Evolutionary conservation across 2,113 vertebrate species (phyloP).

Genomic region (Oenanthe melanoleuca): DNA sequence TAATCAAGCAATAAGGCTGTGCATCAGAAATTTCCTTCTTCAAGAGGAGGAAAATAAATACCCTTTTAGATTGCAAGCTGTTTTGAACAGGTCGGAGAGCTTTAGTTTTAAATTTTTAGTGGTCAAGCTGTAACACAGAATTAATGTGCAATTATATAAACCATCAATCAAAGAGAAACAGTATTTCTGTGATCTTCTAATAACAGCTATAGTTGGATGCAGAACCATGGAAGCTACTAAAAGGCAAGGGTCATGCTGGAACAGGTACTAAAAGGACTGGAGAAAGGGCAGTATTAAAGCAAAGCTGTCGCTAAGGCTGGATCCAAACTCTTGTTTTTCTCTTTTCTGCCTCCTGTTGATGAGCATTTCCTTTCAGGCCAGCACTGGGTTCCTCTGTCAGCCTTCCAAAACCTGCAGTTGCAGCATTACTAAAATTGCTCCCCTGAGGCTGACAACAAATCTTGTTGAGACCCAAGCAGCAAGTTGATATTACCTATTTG

Average conservation of each 20-base stretch:
- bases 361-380: neutral
- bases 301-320: neutral
- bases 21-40: neutral
- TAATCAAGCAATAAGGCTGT: neutral
- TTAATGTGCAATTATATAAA: neutral
- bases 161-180: neutral
- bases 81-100: neutral
- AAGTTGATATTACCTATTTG: constrained; percentile 7
- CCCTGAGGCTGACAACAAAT: neutral
- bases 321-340: neutral
- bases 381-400: neutral
- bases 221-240: neutral
- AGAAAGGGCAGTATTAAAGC: neutral
- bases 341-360: neutral
- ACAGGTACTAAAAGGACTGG: neutral
- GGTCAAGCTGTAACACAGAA: neutral
- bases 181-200: neutral
- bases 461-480: neutral
- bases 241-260: neutral
- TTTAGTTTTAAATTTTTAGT: neutral
- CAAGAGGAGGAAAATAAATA: neutral
- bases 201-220: neutral
- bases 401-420: neutral
- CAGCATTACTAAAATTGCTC: constrained; percentile 17
- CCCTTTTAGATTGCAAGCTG: neutral